A percentile compares a stretch with the other conserved stretches of the same genome.
These are phyloP conservation scores for Onychostoma macrolepis DNA, from an alignment of 2,113 vertebrate species.

Conservation along the genomic window DNA sequence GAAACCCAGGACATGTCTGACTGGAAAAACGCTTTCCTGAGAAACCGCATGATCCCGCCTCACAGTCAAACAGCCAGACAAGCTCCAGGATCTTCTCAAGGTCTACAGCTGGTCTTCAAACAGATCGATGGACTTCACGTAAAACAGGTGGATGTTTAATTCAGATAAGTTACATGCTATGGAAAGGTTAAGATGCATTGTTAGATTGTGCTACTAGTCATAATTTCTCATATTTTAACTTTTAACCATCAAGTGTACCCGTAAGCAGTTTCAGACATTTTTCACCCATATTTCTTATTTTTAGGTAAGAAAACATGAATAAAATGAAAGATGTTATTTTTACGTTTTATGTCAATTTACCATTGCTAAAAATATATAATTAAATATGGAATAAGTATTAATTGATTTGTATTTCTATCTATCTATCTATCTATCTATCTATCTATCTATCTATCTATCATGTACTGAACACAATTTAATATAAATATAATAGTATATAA, in stretches of 20 bases:
- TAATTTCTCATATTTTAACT: neutral
- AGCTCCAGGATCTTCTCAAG: conserved; percentile 62
- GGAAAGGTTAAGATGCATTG: neutral
- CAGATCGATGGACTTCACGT: conserved; percentile 72
- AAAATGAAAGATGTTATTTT: too few relatives aligned
- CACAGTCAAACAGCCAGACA: conserved; percentile 73
- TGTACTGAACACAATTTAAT: too few relatives aligned
- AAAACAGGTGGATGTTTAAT: conserved; percentile 74
- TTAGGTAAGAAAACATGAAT: too few relatives aligned
- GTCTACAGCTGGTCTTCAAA: conserved; percentile 80
- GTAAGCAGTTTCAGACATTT: too few relatives aligned
- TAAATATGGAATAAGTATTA: too few relatives aligned
- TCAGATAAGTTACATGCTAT: neutral
- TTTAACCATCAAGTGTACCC: neutral
- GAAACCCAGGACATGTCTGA: conserved; percentile 53
- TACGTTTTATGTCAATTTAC: too few relatives aligned
- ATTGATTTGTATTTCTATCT: too few relatives aligned
- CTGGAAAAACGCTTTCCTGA: conserved; percentile 78
- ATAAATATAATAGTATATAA: too few relatives aligned
- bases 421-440: too few relatives aligned
- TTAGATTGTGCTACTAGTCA: neutral
- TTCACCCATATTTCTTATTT: too few relatives aligned
- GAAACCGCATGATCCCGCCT: conserved; percentile 71
- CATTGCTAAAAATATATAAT: too few relatives aligned
- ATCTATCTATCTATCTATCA: too few relatives aligned